Conservation (phyloP, 2,113 vertebrate species). For the Daphoenositta chrysoptera region DNA sequence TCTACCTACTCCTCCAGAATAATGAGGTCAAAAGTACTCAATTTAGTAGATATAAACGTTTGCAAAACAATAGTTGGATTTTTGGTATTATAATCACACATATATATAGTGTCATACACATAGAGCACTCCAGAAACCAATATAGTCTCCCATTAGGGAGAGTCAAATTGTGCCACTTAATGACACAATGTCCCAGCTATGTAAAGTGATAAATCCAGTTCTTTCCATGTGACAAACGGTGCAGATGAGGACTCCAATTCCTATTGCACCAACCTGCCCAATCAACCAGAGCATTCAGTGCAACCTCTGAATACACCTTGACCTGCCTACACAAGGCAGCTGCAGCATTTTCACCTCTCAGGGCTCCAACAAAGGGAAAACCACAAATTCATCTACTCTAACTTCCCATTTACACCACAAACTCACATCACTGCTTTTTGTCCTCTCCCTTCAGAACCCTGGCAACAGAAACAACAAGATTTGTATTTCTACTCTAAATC, state of each 20-base stretch:
- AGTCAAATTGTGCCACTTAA: neutral
- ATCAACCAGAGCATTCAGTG: neutral
- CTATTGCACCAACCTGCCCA: neutral
- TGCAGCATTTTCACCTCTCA: neutral
- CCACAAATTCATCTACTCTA: neutral
- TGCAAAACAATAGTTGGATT: neutral
- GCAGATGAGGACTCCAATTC: fast-evolving
- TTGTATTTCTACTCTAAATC: neutral
- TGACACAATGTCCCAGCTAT: fast-evolving
- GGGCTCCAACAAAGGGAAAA: neutral
- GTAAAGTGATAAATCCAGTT: fast-evolving
- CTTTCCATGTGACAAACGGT: fast-evolving
- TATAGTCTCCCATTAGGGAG: fast-evolving
- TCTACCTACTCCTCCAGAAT: neutral
- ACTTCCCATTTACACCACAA: neutral
- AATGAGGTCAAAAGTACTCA: neutral
- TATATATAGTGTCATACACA: neutral
- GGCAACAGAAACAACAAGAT: neutral
- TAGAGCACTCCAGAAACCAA: neutral
- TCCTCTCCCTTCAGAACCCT: neutral
- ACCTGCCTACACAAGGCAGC: neutral
- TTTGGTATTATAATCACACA: neutral
- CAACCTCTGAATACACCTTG: neutral
- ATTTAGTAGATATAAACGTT: neutral
- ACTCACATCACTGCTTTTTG: neutral